Evolutionary conservation across 2,888 invertebrate genomes (phyloP), one percentile per base, ranked within the genome.

Genomic region (Troides helena): DNA sequence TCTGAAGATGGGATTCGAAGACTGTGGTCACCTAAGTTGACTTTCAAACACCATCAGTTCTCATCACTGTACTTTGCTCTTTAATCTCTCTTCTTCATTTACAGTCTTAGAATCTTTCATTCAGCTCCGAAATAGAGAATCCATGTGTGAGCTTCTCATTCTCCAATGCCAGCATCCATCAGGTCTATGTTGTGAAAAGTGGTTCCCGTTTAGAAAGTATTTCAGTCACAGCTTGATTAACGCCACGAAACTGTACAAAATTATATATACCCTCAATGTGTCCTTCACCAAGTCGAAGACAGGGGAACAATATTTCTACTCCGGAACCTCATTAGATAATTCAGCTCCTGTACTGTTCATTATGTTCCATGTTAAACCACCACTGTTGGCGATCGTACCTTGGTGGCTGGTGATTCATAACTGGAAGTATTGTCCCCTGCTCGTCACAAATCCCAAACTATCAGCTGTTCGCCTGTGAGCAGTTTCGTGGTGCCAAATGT

Each of bases 401-500:
- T 14, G 10, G 18, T 50, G 50, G 17, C 17, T 50, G 50, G 1
- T 2, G 0, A 4, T 18, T 18, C 50, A 50, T 5, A 14, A 17
- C 1, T 17, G 17, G 50, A 50, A 18, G 18, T 50, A 18, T 50
- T 14, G 17, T 50, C 50, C 5, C 50, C 17, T 17, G 18, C 14
- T 50, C 14, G 14, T 8, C 8, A 21, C 10, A 46, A 5, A 4
- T 30, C 30, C 8, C 46, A 2, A 46, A 14, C 2, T 8, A 46
- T 10, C 10, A 50, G 50, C 14, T 18, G 2, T 17, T 12, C 14
- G 7, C 17, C 2, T 4, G 50, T 21, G 57, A 57, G 62, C 71
- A 74, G 72, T 74, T 72, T 68, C 74, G 73, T 77, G 79, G 76
- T 18, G 50, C 74, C 72, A 67, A 73, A 62, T 50, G 0, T 57